A percentile compares a stretch with the other conserved stretches of the same genome.
These are phyloP conservation scores for Coregonus sp. DNA, from an alignment of 2,797 vertebrate species.

Conservation along the genomic window DNA sequence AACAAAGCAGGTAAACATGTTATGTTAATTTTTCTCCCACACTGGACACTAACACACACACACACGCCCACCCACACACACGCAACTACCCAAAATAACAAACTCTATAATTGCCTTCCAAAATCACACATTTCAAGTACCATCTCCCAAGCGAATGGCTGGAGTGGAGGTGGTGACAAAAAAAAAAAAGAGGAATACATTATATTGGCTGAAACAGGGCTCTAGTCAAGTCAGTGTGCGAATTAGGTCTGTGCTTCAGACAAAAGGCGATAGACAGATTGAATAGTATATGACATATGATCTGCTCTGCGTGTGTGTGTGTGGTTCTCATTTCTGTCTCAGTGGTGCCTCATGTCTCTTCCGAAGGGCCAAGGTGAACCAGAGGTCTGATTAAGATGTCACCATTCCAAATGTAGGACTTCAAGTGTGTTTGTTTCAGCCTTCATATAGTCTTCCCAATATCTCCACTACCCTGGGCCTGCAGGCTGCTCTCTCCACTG, in stretches of 20 bases:
- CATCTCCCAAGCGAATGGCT: slow-evolving; percentile 35
- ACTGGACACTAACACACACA: background rate
- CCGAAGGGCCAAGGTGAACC: slow-evolving; percentile 49
- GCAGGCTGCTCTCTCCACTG: too few species aligned
- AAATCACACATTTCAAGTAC: slow-evolving; percentile 32
- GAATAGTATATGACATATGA: slow-evolving; percentile 42
- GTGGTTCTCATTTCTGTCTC: slow-evolving; percentile 35
- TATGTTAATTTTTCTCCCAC: too few species aligned
- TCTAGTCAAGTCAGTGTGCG: slow-evolving; percentile 23
- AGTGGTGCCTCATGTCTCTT: slow-evolving; percentile 7
- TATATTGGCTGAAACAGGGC: slow-evolving; percentile 36
- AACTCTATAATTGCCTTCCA: slow-evolving; percentile 47
- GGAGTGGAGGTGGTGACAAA: slow-evolving; percentile 24
- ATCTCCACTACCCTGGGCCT: background rate
- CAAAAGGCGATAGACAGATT: slow-evolving; percentile 38
- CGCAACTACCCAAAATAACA: background rate
- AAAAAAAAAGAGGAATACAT: slow-evolving; percentile 35
- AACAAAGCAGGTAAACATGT: too few species aligned
- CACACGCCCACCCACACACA: background rate
- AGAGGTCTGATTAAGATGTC: slow-evolving; percentile 61
- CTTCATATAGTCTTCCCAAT: background rate
- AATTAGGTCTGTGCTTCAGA: slow-evolving; percentile 32
- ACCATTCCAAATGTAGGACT: slow-evolving; percentile 42
- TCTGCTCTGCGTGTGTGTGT: slow-evolving; percentile 21
- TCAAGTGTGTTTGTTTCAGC: background rate